Conservation (phyloP, 2,888 invertebrate genomes). For the Caradrina kadenii region DNA sequence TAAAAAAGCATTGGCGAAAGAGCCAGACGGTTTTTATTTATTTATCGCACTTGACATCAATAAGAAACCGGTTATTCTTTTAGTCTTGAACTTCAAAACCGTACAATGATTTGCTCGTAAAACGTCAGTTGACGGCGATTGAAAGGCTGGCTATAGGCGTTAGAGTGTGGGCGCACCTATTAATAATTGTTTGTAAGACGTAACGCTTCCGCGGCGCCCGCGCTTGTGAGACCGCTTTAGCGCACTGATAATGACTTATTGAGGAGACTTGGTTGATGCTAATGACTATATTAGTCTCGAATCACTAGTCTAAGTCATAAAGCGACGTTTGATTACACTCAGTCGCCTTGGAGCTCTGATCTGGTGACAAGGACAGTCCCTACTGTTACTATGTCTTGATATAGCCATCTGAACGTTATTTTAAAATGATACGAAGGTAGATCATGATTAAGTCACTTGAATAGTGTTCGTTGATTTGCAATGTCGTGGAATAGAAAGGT, state of each 20-base stretch:
- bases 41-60: slow-evolving; percentile 58
- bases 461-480: neutral
- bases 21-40: slow-evolving; percentile 50
- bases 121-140: slow-evolving; percentile 64
- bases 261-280: slow-evolving; percentile 51
- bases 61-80: slow-evolving; percentile 48
- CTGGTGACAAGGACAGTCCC: slow-evolving; percentile 49
- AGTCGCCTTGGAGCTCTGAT: slow-evolving; percentile 51
- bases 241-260: slow-evolving; percentile 59
- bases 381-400: slow-evolving; percentile 36
- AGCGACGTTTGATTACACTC: slow-evolving; percentile 45
- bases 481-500: slow-evolving; percentile 10
- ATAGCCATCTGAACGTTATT: slow-evolving; percentile 13
- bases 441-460: neutral
- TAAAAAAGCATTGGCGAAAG: slow-evolving; percentile 58
- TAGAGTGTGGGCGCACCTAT: slow-evolving; percentile 76
- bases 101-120: slow-evolving; percentile 62
- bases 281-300: slow-evolving; percentile 64
- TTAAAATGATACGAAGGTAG: slow-evolving; percentile 3
- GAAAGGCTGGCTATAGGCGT: slow-evolving; percentile 69
- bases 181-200: slow-evolving; percentile 65
- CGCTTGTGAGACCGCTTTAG: slow-evolving; percentile 65
- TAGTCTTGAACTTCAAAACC: slow-evolving; percentile 63
- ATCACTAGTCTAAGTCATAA: slow-evolving; percentile 44
- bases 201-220: slow-evolving; percentile 73